Base-by-base conservation (phyloP, 1,140 invertebrate species). In the Atopsyche davidsoni region DNA sequence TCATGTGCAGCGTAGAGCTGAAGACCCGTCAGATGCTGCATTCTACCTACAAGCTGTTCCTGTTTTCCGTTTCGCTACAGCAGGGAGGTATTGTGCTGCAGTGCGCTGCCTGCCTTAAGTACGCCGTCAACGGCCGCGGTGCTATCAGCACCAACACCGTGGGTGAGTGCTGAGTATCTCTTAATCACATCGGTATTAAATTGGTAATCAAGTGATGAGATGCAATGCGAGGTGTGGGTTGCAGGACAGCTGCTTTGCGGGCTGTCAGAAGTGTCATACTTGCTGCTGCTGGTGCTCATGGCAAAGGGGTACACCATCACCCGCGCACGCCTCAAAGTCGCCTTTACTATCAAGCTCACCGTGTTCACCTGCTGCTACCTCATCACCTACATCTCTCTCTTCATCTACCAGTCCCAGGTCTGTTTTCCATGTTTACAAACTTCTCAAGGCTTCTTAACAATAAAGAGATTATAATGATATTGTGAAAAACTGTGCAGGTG, bases 231-330 rank as follows among this genome's bases (percentile, higher is more conserved):
- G n/a, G n/a, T n/a, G n/a, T n/a, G n/a, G n/a, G 58, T 68, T 73
- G 22, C 66, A 87, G 89, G 84, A 23, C 78, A 81, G 60, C 71
- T 88, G 19, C 72, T 86, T 41, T 82, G 86, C 67, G 79, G 85
- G 1, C 66, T 79, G 11, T 83, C 85, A 39, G 86, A 83, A 63
- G 82, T 81, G 40, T 66, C 79, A 2, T 92, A 89, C 58, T 72
- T 94, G 0, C 61, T 92, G 1, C 70, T 95, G 23, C 71, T 96
- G 19, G 70, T 96, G 17, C 66, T 96, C 13, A 71, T 94, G 61
- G 90, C 85, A 0, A 91, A 95, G 67, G 92, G 92, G 2, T 95
- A 86, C 62, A 95, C 92, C 0, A 84, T 96, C 10, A 95, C 92
- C 0, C 76, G 90, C 46, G 91, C 87, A 0, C 66, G 87, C 2